Evolutionary conservation across 1,140 invertebrate genomes (phyloP).

Genomic region (Eumeta japonica): DNA sequence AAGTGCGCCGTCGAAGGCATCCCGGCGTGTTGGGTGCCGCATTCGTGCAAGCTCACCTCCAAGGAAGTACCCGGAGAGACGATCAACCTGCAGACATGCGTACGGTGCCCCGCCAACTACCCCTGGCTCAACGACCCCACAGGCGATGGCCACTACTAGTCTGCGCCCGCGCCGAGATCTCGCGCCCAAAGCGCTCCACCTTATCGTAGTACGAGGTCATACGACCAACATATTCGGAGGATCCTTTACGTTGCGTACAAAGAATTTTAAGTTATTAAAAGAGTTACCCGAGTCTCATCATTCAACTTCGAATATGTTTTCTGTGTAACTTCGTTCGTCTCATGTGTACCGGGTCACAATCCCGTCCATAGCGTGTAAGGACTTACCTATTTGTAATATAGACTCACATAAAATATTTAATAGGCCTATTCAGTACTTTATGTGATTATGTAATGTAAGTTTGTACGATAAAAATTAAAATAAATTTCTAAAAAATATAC

Average conservation of each 20-base stretch:
- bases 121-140: constrained; percentile 92
- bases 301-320: constrained; percentile 35
- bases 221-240: constrained; percentile 35
- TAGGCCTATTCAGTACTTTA: constrained; percentile 56
- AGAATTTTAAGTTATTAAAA: neutral
- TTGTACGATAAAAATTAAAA: constrained; percentile 58
- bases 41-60: constrained; percentile 85
- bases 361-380: constrained; percentile 57
- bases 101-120: constrained; percentile 90
- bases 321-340: constrained; percentile 39
- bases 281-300: too few relatives aligned
- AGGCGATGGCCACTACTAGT: constrained; percentile 86
- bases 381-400: constrained; percentile 57
- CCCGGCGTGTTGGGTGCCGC: constrained; percentile 83
- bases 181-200: constrained; percentile 38
- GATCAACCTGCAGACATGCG: constrained; percentile 88
- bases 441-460: constrained; percentile 58
- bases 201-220: constrained; percentile 43
- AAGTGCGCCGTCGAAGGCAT: constrained; percentile 81
- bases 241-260: constrained; percentile 5
- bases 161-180: constrained; percentile 36
- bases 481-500: constrained; percentile 29
- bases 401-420: constrained; percentile 60
- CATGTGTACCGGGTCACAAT: constrained; percentile 56
- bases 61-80: constrained; percentile 92